Conservation (phyloP, 1,140 invertebrate species). For the Hermetia illucens region DNA sequence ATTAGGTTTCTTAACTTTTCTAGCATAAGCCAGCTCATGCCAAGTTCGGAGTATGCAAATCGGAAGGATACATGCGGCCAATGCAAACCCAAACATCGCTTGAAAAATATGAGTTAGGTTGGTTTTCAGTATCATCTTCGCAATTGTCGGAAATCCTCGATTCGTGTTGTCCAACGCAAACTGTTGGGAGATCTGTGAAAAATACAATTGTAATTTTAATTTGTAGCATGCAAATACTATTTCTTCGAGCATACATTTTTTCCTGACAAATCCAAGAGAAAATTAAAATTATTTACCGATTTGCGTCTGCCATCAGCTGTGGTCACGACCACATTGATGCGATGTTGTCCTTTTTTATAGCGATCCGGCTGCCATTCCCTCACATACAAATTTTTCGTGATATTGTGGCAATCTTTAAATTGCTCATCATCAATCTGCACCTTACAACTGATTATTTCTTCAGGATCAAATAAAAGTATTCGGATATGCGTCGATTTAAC, state of each 20-base stretch:
- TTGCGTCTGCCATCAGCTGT: constrained; percentile 36
- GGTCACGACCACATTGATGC: constrained; percentile 44
- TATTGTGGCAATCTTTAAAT: constrained; percentile 41
- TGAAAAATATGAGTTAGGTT: constrained; percentile 60
- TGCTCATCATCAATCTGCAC: constrained; percentile 46
- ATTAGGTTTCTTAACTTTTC: constrained; percentile 37
- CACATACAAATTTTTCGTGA: constrained; percentile 49
- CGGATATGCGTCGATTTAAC: constrained; percentile 65
- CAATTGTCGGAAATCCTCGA: constrained; percentile 46
- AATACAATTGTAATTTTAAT: not conserved
- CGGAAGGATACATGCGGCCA: constrained; percentile 47
- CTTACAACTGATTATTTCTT: constrained; percentile 42
- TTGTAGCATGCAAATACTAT: not conserved
- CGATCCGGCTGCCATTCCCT: constrained; percentile 50
- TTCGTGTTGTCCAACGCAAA: constrained; percentile 64
- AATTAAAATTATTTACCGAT: not conserved
- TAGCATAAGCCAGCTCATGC: constrained; percentile 35
- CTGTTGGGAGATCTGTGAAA: constrained; percentile 37
- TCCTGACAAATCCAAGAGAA: not conserved
- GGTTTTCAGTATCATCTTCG: constrained; percentile 58
- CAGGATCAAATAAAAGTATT: constrained; percentile 58
- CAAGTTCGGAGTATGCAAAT: constrained; percentile 42
- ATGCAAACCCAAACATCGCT: constrained; percentile 43
- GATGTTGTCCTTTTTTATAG: constrained; percentile 53
- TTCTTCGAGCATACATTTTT: not conserved